Percentiles rank a stretch among this genome's conserved stretches.
These are phyloP conservation scores for Globia sparganii DNA, from an alignment of 2,888 invertebrate species.

Conservation along the genomic window DNA sequence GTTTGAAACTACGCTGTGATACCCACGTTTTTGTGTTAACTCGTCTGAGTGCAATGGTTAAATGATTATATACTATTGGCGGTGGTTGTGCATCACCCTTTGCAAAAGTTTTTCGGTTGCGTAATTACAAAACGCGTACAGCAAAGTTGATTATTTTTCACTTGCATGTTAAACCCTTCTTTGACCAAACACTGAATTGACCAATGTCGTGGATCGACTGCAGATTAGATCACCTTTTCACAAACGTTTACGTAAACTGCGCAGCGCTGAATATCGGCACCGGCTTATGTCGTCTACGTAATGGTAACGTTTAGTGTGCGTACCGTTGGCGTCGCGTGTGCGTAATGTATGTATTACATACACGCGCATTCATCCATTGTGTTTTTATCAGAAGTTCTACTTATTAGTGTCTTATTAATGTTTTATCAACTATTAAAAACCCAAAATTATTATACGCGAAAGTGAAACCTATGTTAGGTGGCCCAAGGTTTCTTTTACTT, in stretches of 20 bases:
- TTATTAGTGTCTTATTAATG: not conserved
- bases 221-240: constrained; percentile 29
- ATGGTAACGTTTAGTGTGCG: constrained; percentile 37
- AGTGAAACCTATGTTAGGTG: not conserved
- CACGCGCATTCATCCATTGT: constrained; percentile 67
- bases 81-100: too few relatives aligned
- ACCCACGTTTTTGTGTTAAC: not conserved
- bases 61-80: not conserved
- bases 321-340: constrained; percentile 23
- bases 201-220: constrained; percentile 21
- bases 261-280: not conserved
- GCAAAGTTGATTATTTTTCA: not conserved
- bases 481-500: not conserved
- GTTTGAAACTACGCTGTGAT: not conserved
- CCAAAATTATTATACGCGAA: not conserved
- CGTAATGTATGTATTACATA: constrained; percentile 29
- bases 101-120: too few relatives aligned
- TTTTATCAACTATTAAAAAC: not conserved
- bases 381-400: constrained; percentile 66
- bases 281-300: not conserved
- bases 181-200: not conserved
- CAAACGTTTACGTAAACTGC: not conserved
- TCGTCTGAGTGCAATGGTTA: not conserved
- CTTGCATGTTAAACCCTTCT: not conserved
- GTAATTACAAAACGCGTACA: not conserved